Evolutionary conservation across 2,797 vertebrate genomes (phyloP).

Genomic region (Falco peregrinus): DNA sequence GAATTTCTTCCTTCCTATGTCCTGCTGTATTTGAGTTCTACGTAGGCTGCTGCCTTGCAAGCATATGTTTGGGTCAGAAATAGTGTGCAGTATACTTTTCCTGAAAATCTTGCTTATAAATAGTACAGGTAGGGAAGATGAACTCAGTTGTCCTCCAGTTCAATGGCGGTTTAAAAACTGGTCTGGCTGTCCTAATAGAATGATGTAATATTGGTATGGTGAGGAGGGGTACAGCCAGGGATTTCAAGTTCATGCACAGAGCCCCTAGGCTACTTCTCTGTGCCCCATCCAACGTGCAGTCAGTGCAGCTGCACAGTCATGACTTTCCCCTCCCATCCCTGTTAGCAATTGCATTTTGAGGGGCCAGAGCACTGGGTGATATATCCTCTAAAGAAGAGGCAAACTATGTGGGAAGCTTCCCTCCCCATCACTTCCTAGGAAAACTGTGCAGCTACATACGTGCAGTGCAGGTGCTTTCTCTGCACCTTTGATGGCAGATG

Average conservation of each 20-base stretch:
- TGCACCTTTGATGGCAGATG: neutral
- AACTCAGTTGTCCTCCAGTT: neutral
- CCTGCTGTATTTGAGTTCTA: neutral
- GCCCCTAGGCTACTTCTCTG: neutral
- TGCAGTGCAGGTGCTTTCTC: neutral
- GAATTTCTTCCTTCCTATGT: neutral
- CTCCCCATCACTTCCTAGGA: neutral
- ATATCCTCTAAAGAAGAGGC: neutral
- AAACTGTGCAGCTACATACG: neutral
- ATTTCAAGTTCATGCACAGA: neutral
- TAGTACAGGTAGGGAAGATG: neutral
- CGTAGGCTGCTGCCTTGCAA: neutral
- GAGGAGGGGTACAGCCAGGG: neutral
- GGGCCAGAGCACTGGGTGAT: neutral
- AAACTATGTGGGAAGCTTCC: neutral
- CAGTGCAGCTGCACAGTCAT: neutral
- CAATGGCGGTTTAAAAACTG: neutral
- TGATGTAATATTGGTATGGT: neutral
- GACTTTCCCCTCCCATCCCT: neutral
- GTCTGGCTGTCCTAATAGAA: neutral
- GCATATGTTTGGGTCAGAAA: slow-evolving; percentile 19
- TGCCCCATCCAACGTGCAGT: neutral
- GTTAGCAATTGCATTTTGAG: neutral
- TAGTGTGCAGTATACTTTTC: neutral
- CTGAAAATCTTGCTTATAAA: neutral